phyloP scores from a whole-genome alignment of 2,888 invertebrate species.

The Stenurella melanura region DNA sequence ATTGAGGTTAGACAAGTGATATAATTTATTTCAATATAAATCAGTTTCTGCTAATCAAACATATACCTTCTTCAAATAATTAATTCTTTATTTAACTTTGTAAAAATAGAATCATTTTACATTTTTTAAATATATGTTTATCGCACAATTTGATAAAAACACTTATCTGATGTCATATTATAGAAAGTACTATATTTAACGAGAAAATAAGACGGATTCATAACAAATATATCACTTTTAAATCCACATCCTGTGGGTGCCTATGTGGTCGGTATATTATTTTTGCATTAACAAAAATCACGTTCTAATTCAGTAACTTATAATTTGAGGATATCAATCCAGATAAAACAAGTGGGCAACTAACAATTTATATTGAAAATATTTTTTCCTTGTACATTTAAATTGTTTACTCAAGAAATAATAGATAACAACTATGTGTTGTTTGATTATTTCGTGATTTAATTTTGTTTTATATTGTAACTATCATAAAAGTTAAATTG shows the following conservation, averaged over 20 bases:
- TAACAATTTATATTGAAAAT: conserved; percentile 9
- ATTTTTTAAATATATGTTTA: neutral
- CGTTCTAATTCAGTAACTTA: neutral
- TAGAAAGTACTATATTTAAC: conserved; percentile 21
- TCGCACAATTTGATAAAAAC: neutral
- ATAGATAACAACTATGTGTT: too few relatives aligned
- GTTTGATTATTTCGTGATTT: too few relatives aligned
- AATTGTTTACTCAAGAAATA: too few relatives aligned
- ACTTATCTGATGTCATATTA: neutral
- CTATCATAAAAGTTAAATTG: too few relatives aligned
- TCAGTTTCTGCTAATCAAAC: neutral
- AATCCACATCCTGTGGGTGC: conserved; percentile 31
- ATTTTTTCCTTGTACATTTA: neutral
- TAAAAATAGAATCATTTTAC: neutral
- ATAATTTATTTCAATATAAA: neutral
- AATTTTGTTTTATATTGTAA: too few relatives aligned
- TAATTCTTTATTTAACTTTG: neutral
- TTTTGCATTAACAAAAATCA: conserved; percentile 18
- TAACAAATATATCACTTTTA: conserved; percentile 36
- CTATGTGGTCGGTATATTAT: conserved; percentile 18
- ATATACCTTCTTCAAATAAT: neutral
- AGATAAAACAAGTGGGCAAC: conserved; percentile 19
- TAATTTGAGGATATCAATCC: conserved; percentile 11
- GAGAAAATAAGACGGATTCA: conserved; percentile 13
- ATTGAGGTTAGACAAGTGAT: neutral